These are phyloP conservation scores for Brachyopa scutellaris DNA, from an alignment of 2,888 invertebrate genomes.

Conservation along the genomic window DNA sequence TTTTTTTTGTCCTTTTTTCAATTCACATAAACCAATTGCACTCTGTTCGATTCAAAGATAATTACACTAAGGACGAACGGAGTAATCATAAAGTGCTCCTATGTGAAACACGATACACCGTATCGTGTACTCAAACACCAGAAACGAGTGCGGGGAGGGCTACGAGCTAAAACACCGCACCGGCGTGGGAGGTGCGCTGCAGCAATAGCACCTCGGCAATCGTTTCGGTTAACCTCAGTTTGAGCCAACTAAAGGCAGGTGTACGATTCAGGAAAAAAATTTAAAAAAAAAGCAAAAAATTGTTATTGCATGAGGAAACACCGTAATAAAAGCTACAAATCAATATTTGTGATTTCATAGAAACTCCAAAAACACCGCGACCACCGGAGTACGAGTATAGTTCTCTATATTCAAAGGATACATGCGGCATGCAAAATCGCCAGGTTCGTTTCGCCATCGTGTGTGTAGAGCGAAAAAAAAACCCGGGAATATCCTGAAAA, in stretches of 20 bases:
- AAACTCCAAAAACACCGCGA: not conserved
- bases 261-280: not conserved
- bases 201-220: conserved; percentile 1
- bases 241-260: conserved; percentile 15
- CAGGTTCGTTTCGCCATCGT: too few relatives aligned
- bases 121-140: conserved; percentile 16
- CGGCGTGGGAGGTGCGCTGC: not conserved
- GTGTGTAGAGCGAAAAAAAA: not conserved
- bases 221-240: conserved; percentile 21
- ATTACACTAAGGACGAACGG: conserved; percentile 19
- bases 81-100: conserved; percentile 33
- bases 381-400: not conserved
- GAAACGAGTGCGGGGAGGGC: too few relatives aligned
- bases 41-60: conserved; percentile 21
- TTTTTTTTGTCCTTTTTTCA: too few relatives aligned
- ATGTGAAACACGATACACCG: conserved; percentile 12
- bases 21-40: conserved; percentile 29
- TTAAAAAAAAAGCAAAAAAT: not conserved
- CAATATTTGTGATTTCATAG: conserved; percentile 45
- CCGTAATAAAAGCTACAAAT: conserved; percentile 35
- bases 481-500: conserved; percentile 11
- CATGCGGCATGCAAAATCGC: conserved; percentile 25
- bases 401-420: conserved; percentile 13
- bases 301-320: conserved; percentile 26
- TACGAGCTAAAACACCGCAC: not conserved